phyloP scores from a whole-genome alignment of 2,797 vertebrate species.

The Eurystomus glaucurus region DNA sequence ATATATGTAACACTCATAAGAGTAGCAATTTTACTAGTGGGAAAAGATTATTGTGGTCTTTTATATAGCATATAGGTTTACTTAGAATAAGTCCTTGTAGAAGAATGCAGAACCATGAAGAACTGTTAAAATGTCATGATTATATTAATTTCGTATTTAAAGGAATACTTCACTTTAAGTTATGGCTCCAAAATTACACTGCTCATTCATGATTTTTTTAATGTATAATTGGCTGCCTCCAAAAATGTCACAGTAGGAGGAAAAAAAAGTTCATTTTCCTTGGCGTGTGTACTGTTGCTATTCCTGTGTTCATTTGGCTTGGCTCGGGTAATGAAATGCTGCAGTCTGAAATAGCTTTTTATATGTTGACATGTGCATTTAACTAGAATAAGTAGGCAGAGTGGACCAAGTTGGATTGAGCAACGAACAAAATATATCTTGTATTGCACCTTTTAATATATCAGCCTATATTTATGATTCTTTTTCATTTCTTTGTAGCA shows the following conservation, averaged over 20 bases:
- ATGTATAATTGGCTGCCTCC: slow-evolving; percentile 77
- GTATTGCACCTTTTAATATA: slow-evolving; percentile 5
- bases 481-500: background rate
- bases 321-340: slow-evolving; percentile 49
- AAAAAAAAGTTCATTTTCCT: slow-evolving; percentile 71
- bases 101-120: slow-evolving; percentile 56
- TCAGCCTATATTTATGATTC: background rate
- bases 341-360: slow-evolving; percentile 76
- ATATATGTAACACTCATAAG: slow-evolving; percentile 47
- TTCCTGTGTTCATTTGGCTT: slow-evolving; percentile 76
- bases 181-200: slow-evolving; percentile 69
- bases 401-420: slow-evolving; percentile 83
- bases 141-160: slow-evolving; percentile 71
- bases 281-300: slow-evolving; percentile 60
- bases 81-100: slow-evolving; percentile 35
- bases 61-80: slow-evolving; percentile 54
- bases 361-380: slow-evolving; percentile 81
- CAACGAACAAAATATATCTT: slow-evolving; percentile 79
- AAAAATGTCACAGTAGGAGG: slow-evolving; percentile 76
- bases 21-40: slow-evolving; percentile 66
- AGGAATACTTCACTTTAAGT: slow-evolving; percentile 69
- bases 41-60: slow-evolving; percentile 66
- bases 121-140: slow-evolving; percentile 62
- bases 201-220: slow-evolving; percentile 77
- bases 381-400: slow-evolving; percentile 80